phyloP scores from a whole-genome alignment of 2,797 vertebrate species.

The Rhinella marina region DNA sequence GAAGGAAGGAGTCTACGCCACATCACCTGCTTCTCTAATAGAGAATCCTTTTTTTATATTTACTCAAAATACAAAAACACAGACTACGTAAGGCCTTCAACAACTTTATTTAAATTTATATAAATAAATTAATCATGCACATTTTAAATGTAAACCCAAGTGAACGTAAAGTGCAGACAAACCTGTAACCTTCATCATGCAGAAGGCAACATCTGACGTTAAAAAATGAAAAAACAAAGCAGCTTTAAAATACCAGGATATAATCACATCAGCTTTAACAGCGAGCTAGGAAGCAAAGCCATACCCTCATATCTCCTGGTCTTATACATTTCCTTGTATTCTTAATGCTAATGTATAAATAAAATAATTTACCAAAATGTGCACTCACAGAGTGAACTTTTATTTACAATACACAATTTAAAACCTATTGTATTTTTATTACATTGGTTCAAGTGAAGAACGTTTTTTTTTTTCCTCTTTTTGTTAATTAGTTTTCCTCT shows the following conservation, averaged over 20 bases:
- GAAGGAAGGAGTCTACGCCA: too few species aligned
- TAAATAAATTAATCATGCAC: conserved; percentile 99
- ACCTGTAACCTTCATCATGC: conserved; percentile 94
- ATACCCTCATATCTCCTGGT: conserved; percentile 83
- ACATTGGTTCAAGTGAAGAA: conserved; percentile 85
- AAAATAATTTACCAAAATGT: conserved; percentile 99
- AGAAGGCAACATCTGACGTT: conserved; percentile 86
- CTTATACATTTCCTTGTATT: conserved; percentile 88
- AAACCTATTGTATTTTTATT: conserved; percentile 89
- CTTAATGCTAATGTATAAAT: conserved; percentile 98
- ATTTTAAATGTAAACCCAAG: conserved; percentile 99
- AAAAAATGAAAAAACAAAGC: conserved; percentile 67
- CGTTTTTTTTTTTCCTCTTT: conserved; percentile 68
- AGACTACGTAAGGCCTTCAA: conserved; percentile 85
- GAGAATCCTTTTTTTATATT: too few species aligned
- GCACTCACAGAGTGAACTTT: conserved; percentile 99
- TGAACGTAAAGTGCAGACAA: conserved; percentile 98
- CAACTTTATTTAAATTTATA: conserved; percentile 99
- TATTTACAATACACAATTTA: conserved; percentile 98
- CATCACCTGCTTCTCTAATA: too few species aligned
- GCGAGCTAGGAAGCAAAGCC: conserved; percentile 82
- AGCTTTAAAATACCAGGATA: conserved; percentile 91
- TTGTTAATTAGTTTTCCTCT: conserved; percentile 17
- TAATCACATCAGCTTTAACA: conserved; percentile 83
- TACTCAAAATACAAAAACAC: too few species aligned